phyloP scores from a whole-genome alignment of 2,797 vertebrate species.

The Hypotaenidia okinawae region DNA sequence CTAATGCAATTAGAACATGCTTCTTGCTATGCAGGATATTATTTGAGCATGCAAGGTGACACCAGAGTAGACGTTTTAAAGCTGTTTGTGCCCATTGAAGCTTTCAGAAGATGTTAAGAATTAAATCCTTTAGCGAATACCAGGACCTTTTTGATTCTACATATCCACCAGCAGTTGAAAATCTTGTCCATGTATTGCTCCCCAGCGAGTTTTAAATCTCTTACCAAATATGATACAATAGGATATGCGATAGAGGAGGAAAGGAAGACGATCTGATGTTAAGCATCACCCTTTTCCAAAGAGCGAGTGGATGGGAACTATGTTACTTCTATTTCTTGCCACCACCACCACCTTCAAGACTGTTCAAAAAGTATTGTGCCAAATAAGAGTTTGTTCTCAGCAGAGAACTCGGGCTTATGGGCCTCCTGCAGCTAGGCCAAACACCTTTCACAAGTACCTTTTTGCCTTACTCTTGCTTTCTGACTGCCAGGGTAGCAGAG shows the following conservation, averaged over 20 bases:
- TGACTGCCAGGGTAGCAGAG: neutral
- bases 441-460: neutral
- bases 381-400: neutral
- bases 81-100: neutral
- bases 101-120: neutral
- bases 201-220: neutral
- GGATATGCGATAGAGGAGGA: neutral
- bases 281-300: neutral
- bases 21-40: neutral
- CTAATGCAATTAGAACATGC: neutral
- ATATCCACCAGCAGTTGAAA: neutral
- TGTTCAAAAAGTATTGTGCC: neutral
- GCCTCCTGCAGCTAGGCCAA: neutral
- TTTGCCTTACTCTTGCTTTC: neutral
- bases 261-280: neutral
- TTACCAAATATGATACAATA: neutral
- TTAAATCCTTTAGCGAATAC: neutral
- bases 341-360: rapidly evolving
- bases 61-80: neutral
- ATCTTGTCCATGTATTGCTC: neutral
- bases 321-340: neutral
- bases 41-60: neutral
- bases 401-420: neutral
- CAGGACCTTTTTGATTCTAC: neutral
- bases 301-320: neutral